Percentiles rank a stretch among this genome's conserved stretches.
Evolutionary conservation across 23 tunicate genomes (phyloP).

Genomic region (Phallusia fumigata): DNA sequence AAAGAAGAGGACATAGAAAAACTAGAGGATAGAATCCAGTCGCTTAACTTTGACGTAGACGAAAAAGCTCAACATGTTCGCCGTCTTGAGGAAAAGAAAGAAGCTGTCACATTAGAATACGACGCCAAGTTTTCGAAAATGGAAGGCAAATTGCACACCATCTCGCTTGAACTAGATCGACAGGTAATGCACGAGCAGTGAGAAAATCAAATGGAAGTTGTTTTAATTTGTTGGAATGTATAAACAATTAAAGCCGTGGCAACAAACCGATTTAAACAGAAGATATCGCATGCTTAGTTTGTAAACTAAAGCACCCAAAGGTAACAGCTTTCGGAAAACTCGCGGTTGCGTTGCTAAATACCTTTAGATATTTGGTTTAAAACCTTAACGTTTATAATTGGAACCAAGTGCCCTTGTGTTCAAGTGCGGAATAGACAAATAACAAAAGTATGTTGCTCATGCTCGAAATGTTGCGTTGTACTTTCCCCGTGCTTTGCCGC

Average conservation of each 20-base stretch:
- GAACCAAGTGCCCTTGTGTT: neutral
- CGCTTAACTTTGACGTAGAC: conserved; percentile 28
- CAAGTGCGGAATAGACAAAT: neutral
- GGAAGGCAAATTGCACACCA: neutral
- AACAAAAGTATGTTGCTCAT: neutral
- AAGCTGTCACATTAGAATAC: neutral
- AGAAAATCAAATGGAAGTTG: too few species aligned
- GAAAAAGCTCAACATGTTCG: neutral
- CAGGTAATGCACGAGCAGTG: neutral
- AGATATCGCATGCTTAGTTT: too few species aligned
- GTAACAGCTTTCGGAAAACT: too few species aligned
- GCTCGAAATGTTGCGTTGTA: neutral
- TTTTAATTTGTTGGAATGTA: too few species aligned
- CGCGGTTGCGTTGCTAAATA: too few species aligned
- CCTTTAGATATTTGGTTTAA: neutral
- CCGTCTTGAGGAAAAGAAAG: neutral
- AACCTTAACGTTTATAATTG: neutral
- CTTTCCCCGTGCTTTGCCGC: neutral
- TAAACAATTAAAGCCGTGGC: too few species aligned
- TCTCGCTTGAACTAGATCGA: neutral
- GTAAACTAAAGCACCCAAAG: too few species aligned
- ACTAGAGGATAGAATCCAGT: conserved; percentile 22
- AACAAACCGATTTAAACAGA: too few species aligned
- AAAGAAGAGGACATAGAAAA: conserved; percentile 60
- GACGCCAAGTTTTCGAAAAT: neutral